phyloP scores from a whole-genome alignment of 2,113 vertebrate species.

The Sus scrofa region T2T-Sscrofa CM000813.6:108136001-108136500 shows the following conservation, averaged over 20 bases:
- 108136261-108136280: neutral
- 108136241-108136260: neutral
- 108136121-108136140: neutral
- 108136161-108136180: neutral
- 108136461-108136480: neutral
- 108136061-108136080: neutral
- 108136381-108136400: neutral
- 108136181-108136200: slow-evolving; percentile 1
- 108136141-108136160: neutral
- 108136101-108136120: neutral
- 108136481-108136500: neutral
- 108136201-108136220: neutral
- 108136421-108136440: neutral
- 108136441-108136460: neutral
- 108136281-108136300: neutral
- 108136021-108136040: neutral
- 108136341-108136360: neutral
- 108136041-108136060: slow-evolving; percentile 24
- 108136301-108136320: neutral
- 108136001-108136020: neutral
- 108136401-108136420: neutral
- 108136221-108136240: neutral
- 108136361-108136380: neutral
- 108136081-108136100: slow-evolving; percentile 13
- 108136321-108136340: neutral